Evolutionary conservation across 1,140 invertebrate species (phyloP).

Genomic region (Pygmarrhopalites habei): DNA sequence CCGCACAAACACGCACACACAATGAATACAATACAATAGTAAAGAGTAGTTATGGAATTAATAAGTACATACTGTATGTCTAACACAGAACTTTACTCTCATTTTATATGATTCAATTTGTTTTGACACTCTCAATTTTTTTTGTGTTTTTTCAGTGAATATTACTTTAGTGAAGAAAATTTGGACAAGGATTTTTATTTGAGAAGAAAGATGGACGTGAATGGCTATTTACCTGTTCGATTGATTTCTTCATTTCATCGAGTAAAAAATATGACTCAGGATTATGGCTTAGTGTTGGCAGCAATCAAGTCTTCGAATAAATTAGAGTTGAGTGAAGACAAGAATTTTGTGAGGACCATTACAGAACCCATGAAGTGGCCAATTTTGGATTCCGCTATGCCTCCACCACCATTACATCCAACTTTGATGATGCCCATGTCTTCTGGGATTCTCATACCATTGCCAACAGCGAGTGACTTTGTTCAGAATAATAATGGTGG

Average conservation of each 20-base stretch:
- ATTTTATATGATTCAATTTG: too few species aligned
- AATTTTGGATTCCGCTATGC: constrained; percentile 54
- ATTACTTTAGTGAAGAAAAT: constrained; percentile 98
- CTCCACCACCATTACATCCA: constrained; percentile 39
- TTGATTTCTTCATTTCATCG: constrained; percentile 94
- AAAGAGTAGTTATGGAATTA: too few species aligned
- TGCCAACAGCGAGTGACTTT: too few species aligned
- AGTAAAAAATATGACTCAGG: constrained; percentile 76
- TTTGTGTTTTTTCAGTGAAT: constrained; percentile 54
- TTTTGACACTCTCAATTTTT: neutral
- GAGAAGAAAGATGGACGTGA: constrained; percentile 87
- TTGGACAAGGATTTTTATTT: constrained; percentile 92
- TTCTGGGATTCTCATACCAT: constrained; percentile 28
- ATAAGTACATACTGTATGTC: too few species aligned
- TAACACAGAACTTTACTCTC: too few species aligned
- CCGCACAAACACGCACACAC: too few species aligned
- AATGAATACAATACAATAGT: too few species aligned
- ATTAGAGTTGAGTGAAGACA: constrained; percentile 65
- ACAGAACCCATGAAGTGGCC: constrained; percentile 80
- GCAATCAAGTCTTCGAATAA: constrained; percentile 72
- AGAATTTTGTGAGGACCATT: constrained; percentile 58
- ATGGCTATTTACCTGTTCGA: constrained; percentile 86
- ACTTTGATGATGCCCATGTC: constrained; percentile 39
- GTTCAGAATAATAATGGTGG: too few species aligned
- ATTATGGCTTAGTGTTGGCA: constrained; percentile 72